Base-by-base conservation (phyloP, 2,888 invertebrate species). In the Idaea straminata region DNA sequence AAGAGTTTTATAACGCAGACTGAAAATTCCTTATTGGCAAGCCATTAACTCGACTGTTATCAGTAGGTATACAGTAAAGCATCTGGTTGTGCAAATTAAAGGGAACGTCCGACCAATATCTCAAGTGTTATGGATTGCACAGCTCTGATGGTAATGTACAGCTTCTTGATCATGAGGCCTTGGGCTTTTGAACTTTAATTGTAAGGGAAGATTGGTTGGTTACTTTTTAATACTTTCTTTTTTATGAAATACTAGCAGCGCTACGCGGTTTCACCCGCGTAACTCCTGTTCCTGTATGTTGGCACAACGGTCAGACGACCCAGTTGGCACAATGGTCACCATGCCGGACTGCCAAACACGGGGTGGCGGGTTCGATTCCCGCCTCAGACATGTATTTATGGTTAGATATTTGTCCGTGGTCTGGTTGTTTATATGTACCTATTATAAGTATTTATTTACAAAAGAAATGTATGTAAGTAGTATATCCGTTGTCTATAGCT, bases 151-250 rank as follows among this genome's bases (percentile, higher is more conserved):
- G 77, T 83, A 71, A 83, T 87, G 83, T 83, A 86, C 82, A 79
- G 83, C 84, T 83, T 87, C 87, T 86, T 87, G 87, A 89, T 89
- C 87, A 86, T 73, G 80, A 85, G 81, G 82, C 85, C 87, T 82
- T 82, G 73, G 89, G 86, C 79, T 86, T 82, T 85, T 86, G 88
- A 89, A 87, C 89, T 83, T 82, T 88, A 86, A 87, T 86, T 84
- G 58, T 58, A 47, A 0, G 47, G 10, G 47, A 47, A 47, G 4
- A 13, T 47, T 10, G 10, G 47, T 47, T 47, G 5, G 47, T 47
- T 47, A 4, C 13, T 4, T 10, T 47, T 47, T 7, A 13, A 36
- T 7, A 7, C 36, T 7, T 10, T 5, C 36, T 36, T 36, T 5
- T 47, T 47, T 25, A 25, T 25, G 25, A 25, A 25, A 25, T 25